Conservation (phyloP, 2,113 vertebrate species). For the Sylvietta virens region DNA sequence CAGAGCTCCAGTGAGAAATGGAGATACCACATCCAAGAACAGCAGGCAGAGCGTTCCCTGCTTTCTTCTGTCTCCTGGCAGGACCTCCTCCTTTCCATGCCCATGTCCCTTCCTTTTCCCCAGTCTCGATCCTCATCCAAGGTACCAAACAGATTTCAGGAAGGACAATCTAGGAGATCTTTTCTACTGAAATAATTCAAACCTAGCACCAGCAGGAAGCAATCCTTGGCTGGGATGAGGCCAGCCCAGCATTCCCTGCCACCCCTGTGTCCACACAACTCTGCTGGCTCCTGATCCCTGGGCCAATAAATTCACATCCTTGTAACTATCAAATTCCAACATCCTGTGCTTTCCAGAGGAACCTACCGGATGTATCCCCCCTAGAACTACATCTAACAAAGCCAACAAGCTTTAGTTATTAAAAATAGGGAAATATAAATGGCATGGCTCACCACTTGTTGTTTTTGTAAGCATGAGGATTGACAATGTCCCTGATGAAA, state of each 20-base stretch:
- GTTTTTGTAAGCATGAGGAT: conserved; percentile 96
- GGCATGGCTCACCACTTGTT: conserved; percentile 90
- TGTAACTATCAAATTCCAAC: neutral
- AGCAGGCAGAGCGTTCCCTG: neutral
- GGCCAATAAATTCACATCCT: neutral
- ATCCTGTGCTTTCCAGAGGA: neutral
- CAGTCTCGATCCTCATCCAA: neutral
- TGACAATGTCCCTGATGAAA: conserved; percentile 96
- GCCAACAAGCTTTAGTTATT: neutral
- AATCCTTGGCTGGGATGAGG: neutral
- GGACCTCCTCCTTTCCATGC: neutral
- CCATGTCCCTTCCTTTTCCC: neutral
- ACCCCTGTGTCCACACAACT: neutral
- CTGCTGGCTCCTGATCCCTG: neutral
- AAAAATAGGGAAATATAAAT: conserved; percentile 30
- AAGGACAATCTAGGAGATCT: neutral
- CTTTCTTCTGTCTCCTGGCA: neutral
- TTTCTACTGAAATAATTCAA: neutral
- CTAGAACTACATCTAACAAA: neutral
- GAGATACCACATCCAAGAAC: neutral
- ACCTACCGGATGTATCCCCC: neutral
- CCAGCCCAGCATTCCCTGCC: neutral
- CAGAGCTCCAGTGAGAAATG: neutral
- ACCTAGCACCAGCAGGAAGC: neutral
- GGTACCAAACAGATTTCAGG: neutral